Percentiles rank a stretch among this genome's conserved stretches.
These are phyloP conservation scores for Chaetops frenatus DNA, from an alignment of 2,113 vertebrate genomes.

Conservation along the genomic window DNA sequence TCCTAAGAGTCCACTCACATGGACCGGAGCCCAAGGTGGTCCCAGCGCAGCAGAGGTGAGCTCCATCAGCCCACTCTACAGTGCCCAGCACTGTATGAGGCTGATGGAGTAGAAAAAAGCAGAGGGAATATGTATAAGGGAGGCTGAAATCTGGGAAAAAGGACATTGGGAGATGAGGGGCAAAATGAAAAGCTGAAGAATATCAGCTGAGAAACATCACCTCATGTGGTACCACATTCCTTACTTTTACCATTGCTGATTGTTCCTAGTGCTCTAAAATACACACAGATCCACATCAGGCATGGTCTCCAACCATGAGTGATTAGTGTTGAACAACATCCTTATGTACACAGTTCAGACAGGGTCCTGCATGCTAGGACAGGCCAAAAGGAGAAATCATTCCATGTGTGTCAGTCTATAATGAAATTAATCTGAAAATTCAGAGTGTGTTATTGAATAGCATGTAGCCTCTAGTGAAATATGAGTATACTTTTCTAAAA, in stretches of 20 bases:
- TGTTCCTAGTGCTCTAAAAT: not conserved
- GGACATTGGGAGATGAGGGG: rapidly evolving
- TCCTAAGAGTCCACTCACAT: not conserved
- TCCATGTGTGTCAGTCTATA: not conserved
- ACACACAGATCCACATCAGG: not conserved
- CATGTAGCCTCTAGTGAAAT: not conserved
- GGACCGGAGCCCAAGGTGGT: not conserved
- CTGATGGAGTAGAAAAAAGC: not conserved
- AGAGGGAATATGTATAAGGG: not conserved
- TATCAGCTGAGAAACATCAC: not conserved
- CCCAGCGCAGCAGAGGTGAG: not conserved
- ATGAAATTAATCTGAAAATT: not conserved
- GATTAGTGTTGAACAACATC: not conserved
- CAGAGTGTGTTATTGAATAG: not conserved
- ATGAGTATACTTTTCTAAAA: not conserved
- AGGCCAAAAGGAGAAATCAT: not conserved
- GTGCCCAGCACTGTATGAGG: not conserved
- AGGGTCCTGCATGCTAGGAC: not conserved
- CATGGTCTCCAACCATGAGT: not conserved
- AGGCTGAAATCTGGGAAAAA: not conserved
- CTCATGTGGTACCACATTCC: not conserved
- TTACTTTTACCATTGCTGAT: not conserved
- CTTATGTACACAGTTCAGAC: not conserved
- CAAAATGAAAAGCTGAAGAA: not conserved
- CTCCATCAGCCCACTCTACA: not conserved